Percentiles rank a stretch among this genome's conserved stretches.
Evolutionary conservation across 1,140 invertebrate genomes (phyloP).

Genomic region (Aphaenogaster floridana): DNA sequence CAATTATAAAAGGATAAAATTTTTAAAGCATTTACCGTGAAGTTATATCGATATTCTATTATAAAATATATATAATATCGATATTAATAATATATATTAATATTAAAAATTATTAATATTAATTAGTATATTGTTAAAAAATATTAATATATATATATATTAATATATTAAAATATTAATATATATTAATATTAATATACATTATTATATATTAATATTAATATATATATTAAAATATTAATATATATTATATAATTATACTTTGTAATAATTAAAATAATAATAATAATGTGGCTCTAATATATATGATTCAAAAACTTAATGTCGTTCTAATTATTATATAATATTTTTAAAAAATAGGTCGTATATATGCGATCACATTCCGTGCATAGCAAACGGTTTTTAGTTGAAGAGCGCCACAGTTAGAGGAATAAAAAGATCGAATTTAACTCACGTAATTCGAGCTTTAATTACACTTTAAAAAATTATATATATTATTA

Average conservation of each 20-base stretch:
- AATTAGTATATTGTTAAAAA: not conserved
- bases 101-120: not conserved
- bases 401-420: not conserved
- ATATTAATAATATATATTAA: not conserved
- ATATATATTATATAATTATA: not conserved
- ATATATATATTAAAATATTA: not conserved
- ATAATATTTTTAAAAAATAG: not conserved
- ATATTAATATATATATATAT: no score
- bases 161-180: not conserved
- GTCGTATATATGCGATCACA: not conserved
- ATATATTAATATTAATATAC: not conserved
- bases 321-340: not conserved
- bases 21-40: not conserved
- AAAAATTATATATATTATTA: no score
- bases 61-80: not conserved
- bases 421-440: no score
- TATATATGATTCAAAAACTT: not conserved
- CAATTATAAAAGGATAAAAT: not conserved
- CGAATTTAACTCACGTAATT: no score
- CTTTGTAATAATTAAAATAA: not conserved
- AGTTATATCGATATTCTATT: constrained; percentile 15
- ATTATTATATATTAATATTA: not conserved
- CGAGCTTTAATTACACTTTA: no score
- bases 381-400: not conserved
- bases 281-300: not conserved